Base-by-base conservation (phyloP, 1,140 invertebrate genomes). In the Eupristina koningsbergeri region DNA sequence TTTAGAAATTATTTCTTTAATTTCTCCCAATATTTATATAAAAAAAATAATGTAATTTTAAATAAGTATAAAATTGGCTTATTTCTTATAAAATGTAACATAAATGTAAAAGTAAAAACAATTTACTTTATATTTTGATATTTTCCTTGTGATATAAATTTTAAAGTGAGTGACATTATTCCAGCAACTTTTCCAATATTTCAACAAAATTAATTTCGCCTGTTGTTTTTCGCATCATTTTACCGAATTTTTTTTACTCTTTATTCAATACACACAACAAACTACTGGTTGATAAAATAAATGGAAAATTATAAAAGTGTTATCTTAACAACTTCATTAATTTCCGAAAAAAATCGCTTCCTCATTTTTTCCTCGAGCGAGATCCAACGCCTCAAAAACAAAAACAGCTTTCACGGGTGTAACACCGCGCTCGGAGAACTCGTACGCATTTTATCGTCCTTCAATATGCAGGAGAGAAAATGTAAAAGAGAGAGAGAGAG, bases 241-340 rank as follows among this genome's bases (percentile, higher is more conserved):
- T 50, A 15, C 8, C 2, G 17, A 15, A 50, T 50, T 50, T 50
- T 9, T 31, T 71, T 41, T 41, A 26, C 13, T 36, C 39, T n/a
- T n/a, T 17, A 15, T 41, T n/a, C 9, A 41, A 71, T 41, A 41
- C 41, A 8, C 36, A n/a, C 2, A 7, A 2, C 39, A 71, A 13
- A n/a, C 11, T n/a, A 41, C n/a, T 26, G 67, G 41, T 8, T 71
- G 41, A 71, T 71, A n/a, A 71, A 71, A 71, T 41, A 36, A 71
- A 71, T 71, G 67, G n/a, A 71, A 71, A 71, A 71, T n/a, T 22
- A 41, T 41, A 26, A 31, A 71, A n/a, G 41, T 71, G 41, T 71
- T 41, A 26, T 71, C 67, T 71, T 71, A 41, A 71, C 19, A 19
- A 8, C 67, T 71, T 71, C 34, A 69, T 39, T 8, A 22, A 39